Conservation (phyloP, 2,888 invertebrate species). For the Drosophila mayaguana region DNA sequence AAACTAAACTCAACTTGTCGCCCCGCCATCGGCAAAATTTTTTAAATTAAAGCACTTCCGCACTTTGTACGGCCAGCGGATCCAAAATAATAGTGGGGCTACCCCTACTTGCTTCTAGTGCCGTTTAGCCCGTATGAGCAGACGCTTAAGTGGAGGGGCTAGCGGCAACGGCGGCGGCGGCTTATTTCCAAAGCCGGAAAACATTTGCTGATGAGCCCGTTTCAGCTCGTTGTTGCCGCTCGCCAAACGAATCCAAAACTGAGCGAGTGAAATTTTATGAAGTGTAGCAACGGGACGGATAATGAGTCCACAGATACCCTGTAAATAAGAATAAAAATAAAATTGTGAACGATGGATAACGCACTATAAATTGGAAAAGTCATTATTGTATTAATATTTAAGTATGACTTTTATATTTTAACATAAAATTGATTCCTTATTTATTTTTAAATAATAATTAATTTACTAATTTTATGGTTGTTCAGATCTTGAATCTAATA, state of each 20-base stretch:
- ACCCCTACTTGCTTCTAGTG: constrained; percentile 25
- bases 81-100: constrained; percentile 26
- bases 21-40: constrained; percentile 45
- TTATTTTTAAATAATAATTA: too few relatives aligned
- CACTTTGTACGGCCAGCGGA: constrained; percentile 42
- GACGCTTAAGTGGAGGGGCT: constrained; percentile 3
- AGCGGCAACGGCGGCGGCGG: background rate
- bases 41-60: constrained; percentile 65
- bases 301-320: constrained; percentile 2
- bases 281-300: background rate
- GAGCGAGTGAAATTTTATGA: constrained; percentile 13
- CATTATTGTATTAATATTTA: too few relatives aligned
- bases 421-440: too few relatives aligned
- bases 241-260: constrained; percentile 13
- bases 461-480: too few relatives aligned
- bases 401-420: too few relatives aligned
- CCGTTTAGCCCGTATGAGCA: background rate
- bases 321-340: background rate
- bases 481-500: too few relatives aligned
- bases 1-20: constrained; percentile 35
- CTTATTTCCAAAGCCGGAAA: constrained; percentile 57
- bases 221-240: constrained; percentile 23
- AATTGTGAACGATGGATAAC: too few relatives aligned
- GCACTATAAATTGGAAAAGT: too few relatives aligned
- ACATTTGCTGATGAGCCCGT: constrained; percentile 60